Percentiles rank a stretch among this genome's conserved stretches.
phyloP scores from a whole-genome alignment of 1,140 invertebrate species.

The Meloidogyne chitwoodi region DNA sequence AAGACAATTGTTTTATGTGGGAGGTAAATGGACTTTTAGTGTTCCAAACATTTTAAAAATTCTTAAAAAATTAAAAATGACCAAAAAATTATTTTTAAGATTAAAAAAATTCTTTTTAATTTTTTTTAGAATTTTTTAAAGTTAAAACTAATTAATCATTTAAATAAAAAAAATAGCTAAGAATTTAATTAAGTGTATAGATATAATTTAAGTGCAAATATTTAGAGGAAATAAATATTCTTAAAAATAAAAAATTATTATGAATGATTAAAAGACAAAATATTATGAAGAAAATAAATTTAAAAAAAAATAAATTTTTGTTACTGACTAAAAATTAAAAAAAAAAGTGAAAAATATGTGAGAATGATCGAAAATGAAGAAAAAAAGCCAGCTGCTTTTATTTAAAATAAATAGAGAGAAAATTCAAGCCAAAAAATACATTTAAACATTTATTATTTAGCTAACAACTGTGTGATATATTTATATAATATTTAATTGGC shows the following conservation, averaged over 20 bases:
- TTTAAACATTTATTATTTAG: neutral
- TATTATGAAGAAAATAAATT: no score
- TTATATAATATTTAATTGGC: neutral
- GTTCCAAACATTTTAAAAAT: neutral
- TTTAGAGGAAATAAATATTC: neutral
- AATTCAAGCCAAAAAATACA: neutral
- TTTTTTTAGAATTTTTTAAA: neutral
- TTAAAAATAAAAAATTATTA: neutral
- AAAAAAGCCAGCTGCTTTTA: neutral
- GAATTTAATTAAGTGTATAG: no score
- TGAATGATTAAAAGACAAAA: neutral
- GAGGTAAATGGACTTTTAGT: neutral
- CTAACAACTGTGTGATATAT: no score
- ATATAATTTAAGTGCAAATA: no score
- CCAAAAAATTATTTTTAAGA: neutral
- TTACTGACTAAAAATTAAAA: neutral
- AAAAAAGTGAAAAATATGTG: neutral
- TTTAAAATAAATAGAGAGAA: neutral
- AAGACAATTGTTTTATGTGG: neutral
- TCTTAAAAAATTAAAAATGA: neutral
- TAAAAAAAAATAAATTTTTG: neutral
- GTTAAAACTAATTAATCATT: neutral
- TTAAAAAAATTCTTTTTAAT: neutral
- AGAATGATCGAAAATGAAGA: neutral
- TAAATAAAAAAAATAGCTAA: neutral